Conservation (phyloP, 2,113 vertebrate species). For the Festucalex cinctus region DNA sequence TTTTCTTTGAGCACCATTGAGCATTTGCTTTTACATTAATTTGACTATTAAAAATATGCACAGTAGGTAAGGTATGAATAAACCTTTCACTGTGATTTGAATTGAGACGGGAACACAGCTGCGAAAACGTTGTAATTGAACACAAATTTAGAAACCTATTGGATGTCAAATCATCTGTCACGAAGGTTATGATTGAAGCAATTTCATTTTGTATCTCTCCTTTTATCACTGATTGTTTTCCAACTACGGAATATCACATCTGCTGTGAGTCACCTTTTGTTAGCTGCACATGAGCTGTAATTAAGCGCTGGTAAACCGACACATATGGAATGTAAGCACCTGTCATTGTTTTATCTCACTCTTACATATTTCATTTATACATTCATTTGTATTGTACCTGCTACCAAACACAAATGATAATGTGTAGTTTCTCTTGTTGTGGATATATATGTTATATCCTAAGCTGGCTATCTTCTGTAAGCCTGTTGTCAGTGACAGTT, state of each 20-base stretch:
- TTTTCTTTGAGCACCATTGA: background rate
- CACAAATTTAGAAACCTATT: background rate
- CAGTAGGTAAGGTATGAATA: background rate
- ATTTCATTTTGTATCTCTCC: no score
- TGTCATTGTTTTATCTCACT: constrained; percentile 8
- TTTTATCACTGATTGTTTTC: background rate
- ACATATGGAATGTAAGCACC: constrained; percentile 10
- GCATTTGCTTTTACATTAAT: background rate
- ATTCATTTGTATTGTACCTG: constrained; percentile 28
- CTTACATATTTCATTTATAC: background rate
- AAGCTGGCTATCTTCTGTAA: background rate
- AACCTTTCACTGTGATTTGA: background rate
- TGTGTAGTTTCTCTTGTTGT: constrained; percentile 22
- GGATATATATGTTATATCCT: constrained; percentile 2
- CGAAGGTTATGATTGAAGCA: background rate
- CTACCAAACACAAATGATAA: constrained; percentile 8
- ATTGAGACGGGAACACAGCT: background rate
- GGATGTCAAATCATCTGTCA: background rate
- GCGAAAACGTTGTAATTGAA: background rate
- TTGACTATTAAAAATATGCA: background rate
- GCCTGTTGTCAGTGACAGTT: constrained; percentile 7
- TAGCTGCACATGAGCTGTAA: background rate
- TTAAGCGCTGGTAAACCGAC: background rate
- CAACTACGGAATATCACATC: background rate
- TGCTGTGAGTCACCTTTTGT: background rate